phyloP scores from a whole-genome alignment of 2,888 invertebrate genomes.

The Drepana falcataria region DNA sequence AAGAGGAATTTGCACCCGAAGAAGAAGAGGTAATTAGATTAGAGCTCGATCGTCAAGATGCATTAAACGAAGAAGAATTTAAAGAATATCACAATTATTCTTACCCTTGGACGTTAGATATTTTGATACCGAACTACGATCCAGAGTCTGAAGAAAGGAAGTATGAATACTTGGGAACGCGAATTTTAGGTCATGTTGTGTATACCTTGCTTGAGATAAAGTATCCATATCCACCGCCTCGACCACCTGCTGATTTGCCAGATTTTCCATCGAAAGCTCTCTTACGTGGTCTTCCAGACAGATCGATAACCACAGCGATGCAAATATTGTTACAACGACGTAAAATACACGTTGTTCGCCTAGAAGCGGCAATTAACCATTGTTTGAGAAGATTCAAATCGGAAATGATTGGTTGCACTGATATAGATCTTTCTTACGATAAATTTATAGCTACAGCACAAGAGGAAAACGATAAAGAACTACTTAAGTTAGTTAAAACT shows the following conservation, averaged over 20 bases:
- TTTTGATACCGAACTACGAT: conserved; percentile 60
- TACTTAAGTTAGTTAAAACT: conserved; percentile 52
- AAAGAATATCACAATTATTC: conserved; percentile 73
- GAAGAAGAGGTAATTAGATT: conserved; percentile 62
- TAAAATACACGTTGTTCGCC: conserved; percentile 60
- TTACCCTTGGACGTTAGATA: conserved; percentile 74
- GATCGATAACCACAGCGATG: conserved; percentile 53
- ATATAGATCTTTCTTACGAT: conserved; percentile 66
- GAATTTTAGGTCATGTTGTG: conserved; percentile 72
- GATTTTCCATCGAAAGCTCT: conserved; percentile 53
- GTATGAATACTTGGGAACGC: conserved; percentile 59
- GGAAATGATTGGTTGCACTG: conserved; percentile 72
- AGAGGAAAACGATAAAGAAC: conserved; percentile 51
- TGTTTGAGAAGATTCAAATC: conserved; percentile 74
- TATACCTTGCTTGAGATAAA: conserved; percentile 72
- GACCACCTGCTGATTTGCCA: conserved; percentile 54
- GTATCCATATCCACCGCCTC: conserved; percentile 57
- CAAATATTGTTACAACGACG: conserved; percentile 54
- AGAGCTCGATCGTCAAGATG: conserved; percentile 74
- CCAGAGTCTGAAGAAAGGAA: conserved; percentile 61
- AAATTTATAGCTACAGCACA: conserved; percentile 45
- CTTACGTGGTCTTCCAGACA: conserved; percentile 63
- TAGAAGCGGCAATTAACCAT: conserved; percentile 77
- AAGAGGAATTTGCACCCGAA: conserved; percentile 40
- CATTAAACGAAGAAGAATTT: conserved; percentile 76